Evolutionary conservation across 2,113 vertebrate genomes (phyloP), one percentile per base, ranked within the genome.

Genomic region (Myodes glareolus): DNA sequence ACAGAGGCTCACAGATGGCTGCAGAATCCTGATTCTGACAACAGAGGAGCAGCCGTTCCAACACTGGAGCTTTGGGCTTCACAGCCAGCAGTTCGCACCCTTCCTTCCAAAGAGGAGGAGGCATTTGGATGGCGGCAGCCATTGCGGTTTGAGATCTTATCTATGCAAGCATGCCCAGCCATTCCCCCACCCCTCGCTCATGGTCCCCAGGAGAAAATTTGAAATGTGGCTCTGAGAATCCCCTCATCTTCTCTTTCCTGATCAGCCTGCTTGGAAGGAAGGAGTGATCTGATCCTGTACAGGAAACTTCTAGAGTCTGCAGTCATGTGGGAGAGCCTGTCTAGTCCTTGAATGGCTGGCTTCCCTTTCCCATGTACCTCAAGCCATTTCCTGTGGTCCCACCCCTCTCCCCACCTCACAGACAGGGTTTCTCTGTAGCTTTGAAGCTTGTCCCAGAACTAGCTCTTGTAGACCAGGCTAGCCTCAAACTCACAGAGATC

Each of bases 21-120:
- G 68, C 55, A 21, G 75, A 77, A 72, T 78, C 39, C 84, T 86
- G 85, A 75, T 94, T 63, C 91, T 92, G 58, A 82, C 39, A 96
- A 87, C 52, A 97, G 85, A 77, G 42, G 85, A 42, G 84, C 93
- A 61, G 45, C 50, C 8, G 29, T 94, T 45, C 70, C 65, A 92
- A 92, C 5, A 73, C 42, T 2, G n/a, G 33, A 95, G 21, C 50
- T n/a, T 73, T 55, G 89, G 33, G 50, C 72, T 63, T 23, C 39
- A 19, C 36, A 17, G n/a, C 72, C 67, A 70, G 33, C 21, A 55
- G 42, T 82, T 80, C 72, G 23, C 84, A 92, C 58, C 33, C 55
- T 86, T 85, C 33, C 55, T 86, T 85, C 39, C 23, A 82, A 25
- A 9, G 39, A 65, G n/a, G 47, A 47, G 23, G 42, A 47, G 23